Evolutionary conservation across 1,140 invertebrate genomes (phyloP), one percentile per base, ranked within the genome.

Genomic region (Anastrepha obliqua): DNA sequence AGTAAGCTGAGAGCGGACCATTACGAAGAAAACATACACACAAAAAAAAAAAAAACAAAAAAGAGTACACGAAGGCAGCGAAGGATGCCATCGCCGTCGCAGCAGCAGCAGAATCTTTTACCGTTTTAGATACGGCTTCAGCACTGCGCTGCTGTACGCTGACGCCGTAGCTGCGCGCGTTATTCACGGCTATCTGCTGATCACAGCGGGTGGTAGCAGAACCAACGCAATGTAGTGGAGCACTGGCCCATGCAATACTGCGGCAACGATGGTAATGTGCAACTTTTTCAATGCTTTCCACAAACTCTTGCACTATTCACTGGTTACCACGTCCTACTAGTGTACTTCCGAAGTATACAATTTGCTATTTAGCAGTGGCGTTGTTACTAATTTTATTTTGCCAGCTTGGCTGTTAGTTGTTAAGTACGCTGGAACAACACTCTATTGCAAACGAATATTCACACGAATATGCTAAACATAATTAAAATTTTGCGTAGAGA

Each of bases 71-170:
- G n/a, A 81, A 81, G 3, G 74, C 74, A 81, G 74, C 74, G 47
- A 44, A 81, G 74, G 74, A 81, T 81, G 74, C 17, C 74, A 81
- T 55, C 47, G 47, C 11, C 74, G n/a, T 81, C 74, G 74, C 47
- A 81, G 44, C 17, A 81, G 20, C 17, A 81, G 67, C 65, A n/a
- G 15, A 5, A 5, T 6, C 39, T 44, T 62, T 44, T 74, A 74
- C 67, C 67, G 67, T 74, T 74, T 9, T 39, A 44, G 39, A 74
- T 11, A 74, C 67, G 42, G 42, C 42, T 6, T 39, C 15, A 67
- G 8, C 11, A 47, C 39, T 8, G 67, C 60, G 15, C 51, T 55
- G 51, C 6, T 55, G 6, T 55, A n/a, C 67, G 39, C 42, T 74
- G 42, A 44, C 67, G 42, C 42, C 15, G 67, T 74, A 17, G 42